These are phyloP conservation scores for Teinopalpus imperialis DNA, from an alignment of 2,888 invertebrate genomes.

Conservation along the genomic window DNA sequence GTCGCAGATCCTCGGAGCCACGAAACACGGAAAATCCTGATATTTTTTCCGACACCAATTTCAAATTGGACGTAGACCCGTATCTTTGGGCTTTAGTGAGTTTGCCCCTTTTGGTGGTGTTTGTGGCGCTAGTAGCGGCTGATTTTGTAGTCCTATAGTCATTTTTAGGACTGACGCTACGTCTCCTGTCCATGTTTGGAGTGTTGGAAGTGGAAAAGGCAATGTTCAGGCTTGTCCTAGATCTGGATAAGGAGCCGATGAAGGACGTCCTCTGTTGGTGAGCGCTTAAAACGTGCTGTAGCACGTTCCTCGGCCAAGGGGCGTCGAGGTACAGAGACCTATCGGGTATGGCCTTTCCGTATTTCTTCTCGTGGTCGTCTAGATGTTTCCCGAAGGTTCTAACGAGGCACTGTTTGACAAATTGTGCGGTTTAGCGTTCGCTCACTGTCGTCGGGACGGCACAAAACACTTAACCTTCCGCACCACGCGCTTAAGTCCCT, in stretches of 20 bases:
- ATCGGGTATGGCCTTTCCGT: conserved; percentile 61
- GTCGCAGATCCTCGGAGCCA: conserved; percentile 44
- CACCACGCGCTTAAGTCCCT: conserved; percentile 24
- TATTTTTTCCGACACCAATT: conserved; percentile 67
- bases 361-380: conserved; percentile 72
- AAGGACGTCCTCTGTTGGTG: conserved; percentile 71
- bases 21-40: conserved; percentile 70
- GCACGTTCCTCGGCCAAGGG: conserved; percentile 71
- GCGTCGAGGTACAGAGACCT: conserved; percentile 52
- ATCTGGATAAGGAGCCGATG: conserved; percentile 79
- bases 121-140: conserved; percentile 48
- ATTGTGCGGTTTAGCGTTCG: conserved; percentile 35
- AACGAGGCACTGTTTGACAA: conserved; percentile 54
- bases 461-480: conserved; percentile 39
- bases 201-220: conserved; percentile 56
- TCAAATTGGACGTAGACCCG: conserved; percentile 67
- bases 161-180: conserved; percentile 56
- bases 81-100: conserved; percentile 54
- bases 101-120: conserved; percentile 54
- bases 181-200: conserved; percentile 53
- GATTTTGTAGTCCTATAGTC: conserved; percentile 47
- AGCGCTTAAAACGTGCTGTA: conserved; percentile 62
- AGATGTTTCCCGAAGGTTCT: conserved; percentile 62
- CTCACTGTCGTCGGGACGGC: conserved; percentile 39
- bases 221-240: conserved; percentile 77